These are phyloP conservation scores for Bubo bubo DNA, from an alignment of 2,113 vertebrate genomes.

Conservation along the genomic window DNA sequence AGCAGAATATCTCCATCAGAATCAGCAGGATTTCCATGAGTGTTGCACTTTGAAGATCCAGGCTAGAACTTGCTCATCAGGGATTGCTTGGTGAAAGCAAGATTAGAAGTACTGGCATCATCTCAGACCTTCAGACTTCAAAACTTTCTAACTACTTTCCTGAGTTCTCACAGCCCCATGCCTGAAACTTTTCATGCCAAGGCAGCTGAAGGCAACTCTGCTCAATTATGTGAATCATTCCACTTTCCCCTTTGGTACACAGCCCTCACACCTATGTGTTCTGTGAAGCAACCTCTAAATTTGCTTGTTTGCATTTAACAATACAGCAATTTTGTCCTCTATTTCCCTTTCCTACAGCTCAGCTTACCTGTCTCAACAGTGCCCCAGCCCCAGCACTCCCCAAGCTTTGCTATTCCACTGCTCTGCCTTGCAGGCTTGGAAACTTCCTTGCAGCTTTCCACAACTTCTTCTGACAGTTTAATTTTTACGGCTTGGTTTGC, in stretches of 20 bases:
- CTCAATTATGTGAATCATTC: background rate
- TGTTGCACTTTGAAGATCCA: background rate
- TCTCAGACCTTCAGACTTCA: background rate
- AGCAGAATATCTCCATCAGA: background rate
- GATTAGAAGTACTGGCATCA: background rate
- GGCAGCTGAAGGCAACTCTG: background rate
- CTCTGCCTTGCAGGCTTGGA: background rate
- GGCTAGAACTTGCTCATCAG: constrained; percentile 9
- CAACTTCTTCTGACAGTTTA: background rate
- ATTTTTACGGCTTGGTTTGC: background rate
- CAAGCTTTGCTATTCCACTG: background rate
- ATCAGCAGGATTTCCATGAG: background rate
- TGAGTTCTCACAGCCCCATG: background rate
- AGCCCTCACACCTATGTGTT: background rate
- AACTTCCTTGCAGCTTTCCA: background rate
- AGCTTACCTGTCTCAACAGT: background rate
- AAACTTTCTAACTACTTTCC: background rate
- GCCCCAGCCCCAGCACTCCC: background rate
- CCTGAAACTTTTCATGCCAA: background rate
- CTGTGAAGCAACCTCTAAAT: background rate
- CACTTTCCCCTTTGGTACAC: background rate
- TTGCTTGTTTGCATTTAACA: background rate
- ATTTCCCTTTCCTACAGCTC: background rate
- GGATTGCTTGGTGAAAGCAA: background rate
- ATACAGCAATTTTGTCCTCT: background rate